phyloP scores from a whole-genome alignment of 2,888 invertebrate genomes.

The Glyphotaelius pellucidus region DNA sequence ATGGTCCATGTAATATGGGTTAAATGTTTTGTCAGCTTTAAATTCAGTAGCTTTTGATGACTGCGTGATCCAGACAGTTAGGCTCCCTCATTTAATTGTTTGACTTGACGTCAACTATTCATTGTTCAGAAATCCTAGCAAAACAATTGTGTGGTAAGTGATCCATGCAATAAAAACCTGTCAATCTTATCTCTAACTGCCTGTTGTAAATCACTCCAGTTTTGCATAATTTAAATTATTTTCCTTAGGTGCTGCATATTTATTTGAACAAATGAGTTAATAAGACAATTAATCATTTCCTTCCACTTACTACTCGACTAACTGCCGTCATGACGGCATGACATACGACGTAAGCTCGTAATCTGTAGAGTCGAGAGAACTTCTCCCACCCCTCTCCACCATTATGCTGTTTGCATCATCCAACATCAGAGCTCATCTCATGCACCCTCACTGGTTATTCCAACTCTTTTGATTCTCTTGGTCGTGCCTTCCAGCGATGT shows the following conservation, averaged over 20 bases:
- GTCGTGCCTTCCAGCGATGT: neutral
- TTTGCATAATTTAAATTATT: neutral
- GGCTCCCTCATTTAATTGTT: constrained; percentile 17
- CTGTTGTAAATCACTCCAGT: neutral
- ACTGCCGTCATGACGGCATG: neutral
- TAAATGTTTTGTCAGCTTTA: neutral
- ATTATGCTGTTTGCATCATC: neutral
- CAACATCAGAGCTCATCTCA: neutral
- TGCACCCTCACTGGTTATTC: neutral
- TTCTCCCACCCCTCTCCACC: neutral
- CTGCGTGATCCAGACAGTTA: constrained; percentile 25
- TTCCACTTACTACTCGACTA: neutral
- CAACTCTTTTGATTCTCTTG: neutral
- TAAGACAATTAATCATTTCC: neutral
- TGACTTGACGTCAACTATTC: constrained; percentile 14
- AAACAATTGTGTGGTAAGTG: constrained; percentile 6
- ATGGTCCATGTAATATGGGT: neutral
- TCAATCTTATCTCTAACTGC: neutral
- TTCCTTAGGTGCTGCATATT: neutral
- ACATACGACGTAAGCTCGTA: neutral
- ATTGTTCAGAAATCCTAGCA: constrained; percentile 2
- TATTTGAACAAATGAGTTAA: neutral
- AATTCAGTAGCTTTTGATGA: neutral
- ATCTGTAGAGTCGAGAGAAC: neutral
- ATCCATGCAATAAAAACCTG: neutral